phyloP scores from a whole-genome alignment of 2,113 vertebrate genomes.

The Sclerurus mexicanus region DNA sequence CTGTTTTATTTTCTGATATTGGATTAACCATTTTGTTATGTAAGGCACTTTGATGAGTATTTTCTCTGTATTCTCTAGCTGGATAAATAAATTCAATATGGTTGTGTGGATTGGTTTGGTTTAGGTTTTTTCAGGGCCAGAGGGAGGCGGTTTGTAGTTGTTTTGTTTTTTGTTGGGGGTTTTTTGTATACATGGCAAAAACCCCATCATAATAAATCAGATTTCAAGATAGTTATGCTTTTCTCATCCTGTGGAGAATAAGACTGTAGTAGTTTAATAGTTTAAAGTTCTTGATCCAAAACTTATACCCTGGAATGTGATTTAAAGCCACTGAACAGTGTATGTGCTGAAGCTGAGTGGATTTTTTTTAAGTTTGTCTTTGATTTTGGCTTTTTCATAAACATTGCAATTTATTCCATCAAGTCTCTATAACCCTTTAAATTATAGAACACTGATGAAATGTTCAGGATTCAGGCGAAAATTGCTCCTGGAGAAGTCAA shows the following conservation, averaged over 20 bases:
- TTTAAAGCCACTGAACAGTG: neutral
- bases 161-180: neutral
- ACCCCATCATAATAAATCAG: neutral
- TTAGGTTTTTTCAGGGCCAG: neutral
- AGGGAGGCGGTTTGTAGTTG: neutral
- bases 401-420: slow-evolving; percentile 30
- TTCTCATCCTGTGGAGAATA: neutral
- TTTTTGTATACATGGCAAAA: neutral
- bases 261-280: neutral
- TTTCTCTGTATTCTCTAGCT: neutral
- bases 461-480: slow-evolving; percentile 52
- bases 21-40: neutral
- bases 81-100: neutral
- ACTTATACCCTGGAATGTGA: neutral
- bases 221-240: neutral
- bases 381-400: slow-evolving; percentile 18
- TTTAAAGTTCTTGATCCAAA: neutral
- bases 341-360: neutral
- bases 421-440: slow-evolving; percentile 33
- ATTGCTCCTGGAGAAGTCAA: slow-evolving; percentile 48
- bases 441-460: slow-evolving; percentile 47
- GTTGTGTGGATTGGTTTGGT: neutral
- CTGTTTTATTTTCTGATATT: neutral
- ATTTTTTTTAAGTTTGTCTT: neutral
- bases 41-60: neutral